Percentiles rank a stretch among this genome's conserved stretches.
Conservation (phyloP, 2,113 vertebrate genomes). For the Coregonus clupeaformis region DNA sequence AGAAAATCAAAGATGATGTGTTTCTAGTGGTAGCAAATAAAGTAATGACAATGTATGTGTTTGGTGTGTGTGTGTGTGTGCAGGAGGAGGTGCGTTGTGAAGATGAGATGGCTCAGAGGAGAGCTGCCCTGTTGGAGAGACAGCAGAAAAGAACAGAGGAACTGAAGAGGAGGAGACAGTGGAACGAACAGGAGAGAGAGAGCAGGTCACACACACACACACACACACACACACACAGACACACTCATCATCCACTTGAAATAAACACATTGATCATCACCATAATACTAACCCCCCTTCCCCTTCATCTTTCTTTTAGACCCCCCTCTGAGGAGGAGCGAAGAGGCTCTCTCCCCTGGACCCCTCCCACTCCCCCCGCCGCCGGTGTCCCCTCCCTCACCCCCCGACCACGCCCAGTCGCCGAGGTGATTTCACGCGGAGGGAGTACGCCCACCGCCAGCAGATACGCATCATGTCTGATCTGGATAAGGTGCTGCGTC, state of each 20-base stretch:
- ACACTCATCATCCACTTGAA: neutral
- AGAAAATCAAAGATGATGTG: too few relatives aligned
- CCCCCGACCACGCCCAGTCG: constrained; percentile 73
- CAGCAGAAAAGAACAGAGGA: constrained; percentile 85
- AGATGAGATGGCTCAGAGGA: constrained; percentile 83
- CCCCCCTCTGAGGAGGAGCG: constrained; percentile 36
- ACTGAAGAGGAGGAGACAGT: constrained; percentile 73
- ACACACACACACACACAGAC: neutral
- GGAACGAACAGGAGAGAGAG: constrained; percentile 78
- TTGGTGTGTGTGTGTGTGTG: constrained; percentile 34
- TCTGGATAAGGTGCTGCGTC: constrained; percentile 75
- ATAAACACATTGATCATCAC: neutral
- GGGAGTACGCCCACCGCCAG: constrained; percentile 78
- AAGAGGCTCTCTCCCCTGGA: constrained; percentile 49
- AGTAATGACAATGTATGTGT: neutral
- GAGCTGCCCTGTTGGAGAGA: constrained; percentile 78
- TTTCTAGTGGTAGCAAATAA: too few relatives aligned
- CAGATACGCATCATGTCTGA: constrained; percentile 83
- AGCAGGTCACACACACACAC: constrained; percentile 64
- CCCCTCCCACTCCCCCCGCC: constrained; percentile 1
- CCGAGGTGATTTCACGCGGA: constrained; percentile 79
- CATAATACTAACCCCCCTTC: too few relatives aligned
- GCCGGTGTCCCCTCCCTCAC: constrained; percentile 55
- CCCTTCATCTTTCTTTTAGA: too few relatives aligned
- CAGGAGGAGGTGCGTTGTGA: constrained; percentile 76